These are phyloP conservation scores for Cryptocephalus primarius DNA, from an alignment of 2,888 invertebrate genomes.

Conservation along the genomic window DNA sequence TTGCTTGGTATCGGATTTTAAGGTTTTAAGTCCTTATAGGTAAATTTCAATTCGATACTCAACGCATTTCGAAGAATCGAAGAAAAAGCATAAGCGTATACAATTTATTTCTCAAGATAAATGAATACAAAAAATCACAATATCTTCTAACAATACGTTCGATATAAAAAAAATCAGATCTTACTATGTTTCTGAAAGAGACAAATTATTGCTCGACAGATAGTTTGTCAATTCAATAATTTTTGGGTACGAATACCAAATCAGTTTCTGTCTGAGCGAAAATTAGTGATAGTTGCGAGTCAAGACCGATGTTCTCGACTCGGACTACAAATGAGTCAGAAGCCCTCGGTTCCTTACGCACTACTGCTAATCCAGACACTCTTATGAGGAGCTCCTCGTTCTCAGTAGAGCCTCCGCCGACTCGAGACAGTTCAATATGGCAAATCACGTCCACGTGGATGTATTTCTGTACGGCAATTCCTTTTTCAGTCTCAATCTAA, in stretches of 20 bases:
- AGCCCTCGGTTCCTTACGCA: conserved; percentile 49
- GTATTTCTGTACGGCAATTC: conserved; percentile 48
- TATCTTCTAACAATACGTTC: too few species aligned
- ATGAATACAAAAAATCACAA: too few species aligned
- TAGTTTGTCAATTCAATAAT: background rate
- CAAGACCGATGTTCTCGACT: conserved; percentile 56
- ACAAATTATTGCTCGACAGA: too few species aligned
- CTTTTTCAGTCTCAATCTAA: conserved; percentile 28
- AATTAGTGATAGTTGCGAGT: conserved; percentile 55
- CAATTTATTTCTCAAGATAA: too few species aligned
- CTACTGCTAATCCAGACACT: conserved; percentile 55
- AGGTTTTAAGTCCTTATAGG: too few species aligned
- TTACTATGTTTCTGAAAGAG: too few species aligned
- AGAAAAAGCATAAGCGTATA: too few species aligned
- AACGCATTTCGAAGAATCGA: too few species aligned
- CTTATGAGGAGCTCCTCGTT: conserved; percentile 52
- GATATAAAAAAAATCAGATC: too few species aligned
- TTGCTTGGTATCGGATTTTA: too few species aligned
- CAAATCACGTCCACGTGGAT: conserved; percentile 59
- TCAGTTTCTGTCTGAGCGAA: conserved; percentile 55
- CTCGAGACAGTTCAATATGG: conserved; percentile 49
- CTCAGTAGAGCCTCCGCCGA: conserved; percentile 46
- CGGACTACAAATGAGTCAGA: conserved; percentile 45
- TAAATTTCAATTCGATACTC: too few species aligned
- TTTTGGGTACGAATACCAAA: conserved; percentile 48